These are phyloP conservation scores for Hetaerina titia DNA, from an alignment of 2,888 invertebrate genomes.

Conservation along the genomic window DNA sequence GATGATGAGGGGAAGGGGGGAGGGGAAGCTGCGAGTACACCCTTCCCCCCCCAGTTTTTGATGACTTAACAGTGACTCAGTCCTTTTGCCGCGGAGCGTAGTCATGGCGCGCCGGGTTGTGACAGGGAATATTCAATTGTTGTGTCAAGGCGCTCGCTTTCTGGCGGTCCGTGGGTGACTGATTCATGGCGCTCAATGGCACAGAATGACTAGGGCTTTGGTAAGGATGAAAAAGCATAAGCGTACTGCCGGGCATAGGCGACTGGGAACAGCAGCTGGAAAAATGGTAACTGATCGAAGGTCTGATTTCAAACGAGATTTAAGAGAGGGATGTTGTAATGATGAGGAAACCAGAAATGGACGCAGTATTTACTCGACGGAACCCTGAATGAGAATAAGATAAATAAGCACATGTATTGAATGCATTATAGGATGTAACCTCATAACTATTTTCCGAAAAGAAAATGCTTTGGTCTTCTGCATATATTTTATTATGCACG, in stretches of 20 bases:
- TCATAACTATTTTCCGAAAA: too few relatives aligned
- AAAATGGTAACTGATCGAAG: background rate
- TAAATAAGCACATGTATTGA: too few relatives aligned
- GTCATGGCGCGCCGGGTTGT: background rate
- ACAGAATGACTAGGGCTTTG: background rate
- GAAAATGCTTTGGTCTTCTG: too few relatives aligned
- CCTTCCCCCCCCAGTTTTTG: background rate
- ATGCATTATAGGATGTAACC: too few relatives aligned
- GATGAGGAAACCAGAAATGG: too few relatives aligned
- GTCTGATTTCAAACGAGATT: background rate
- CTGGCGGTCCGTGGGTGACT: background rate
- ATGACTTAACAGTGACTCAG: slow-evolving; percentile 2
- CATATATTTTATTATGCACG: too few relatives aligned
- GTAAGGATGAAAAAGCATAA: background rate
- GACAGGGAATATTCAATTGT: slow-evolving; percentile 26
- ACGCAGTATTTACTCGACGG: too few relatives aligned
- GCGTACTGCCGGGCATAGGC: background rate
- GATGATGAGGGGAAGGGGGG: too few relatives aligned
- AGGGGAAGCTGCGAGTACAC: too few relatives aligned
- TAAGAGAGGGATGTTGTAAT: background rate
- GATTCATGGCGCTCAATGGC: background rate
- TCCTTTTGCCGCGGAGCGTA: background rate
- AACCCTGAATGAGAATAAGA: too few relatives aligned
- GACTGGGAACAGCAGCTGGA: background rate
- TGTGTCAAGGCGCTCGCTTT: background rate